Conservation (phyloP, 2,888 invertebrate genomes). For the Pocota personata region DNA sequence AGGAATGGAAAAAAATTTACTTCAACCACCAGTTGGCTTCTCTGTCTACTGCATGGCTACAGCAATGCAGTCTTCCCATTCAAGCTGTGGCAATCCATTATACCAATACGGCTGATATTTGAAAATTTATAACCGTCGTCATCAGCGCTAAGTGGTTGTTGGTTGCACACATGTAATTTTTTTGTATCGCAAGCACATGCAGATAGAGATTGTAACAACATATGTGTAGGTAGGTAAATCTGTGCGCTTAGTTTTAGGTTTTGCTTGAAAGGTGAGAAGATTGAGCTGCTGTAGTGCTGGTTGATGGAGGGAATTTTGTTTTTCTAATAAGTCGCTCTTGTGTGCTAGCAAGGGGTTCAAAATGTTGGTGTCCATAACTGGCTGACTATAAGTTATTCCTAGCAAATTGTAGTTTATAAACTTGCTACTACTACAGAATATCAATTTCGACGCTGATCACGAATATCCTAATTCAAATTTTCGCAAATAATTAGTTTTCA, state of each 20-base stretch:
- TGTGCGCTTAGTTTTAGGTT: slow-evolving; percentile 9
- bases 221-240: slow-evolving; percentile 31
- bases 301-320: not conserved
- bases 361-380: too few species aligned
- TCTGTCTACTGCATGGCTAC: slow-evolving; percentile 37
- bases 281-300: slow-evolving; percentile 22
- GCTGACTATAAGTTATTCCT: too few species aligned
- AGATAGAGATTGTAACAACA: not conserved
- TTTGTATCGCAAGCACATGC: not conserved
- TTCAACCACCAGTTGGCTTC: slow-evolving; percentile 53
- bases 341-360: too few species aligned
- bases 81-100: slow-evolving; percentile 49
- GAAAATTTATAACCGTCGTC: slow-evolving; percentile 72
- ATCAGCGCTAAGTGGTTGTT: slow-evolving; percentile 36
- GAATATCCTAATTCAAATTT: too few species aligned
- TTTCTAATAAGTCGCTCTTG: not conserved
- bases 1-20: slow-evolving; percentile 15
- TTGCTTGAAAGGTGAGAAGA: slow-evolving; percentile 24
- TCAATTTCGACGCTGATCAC: too few species aligned
- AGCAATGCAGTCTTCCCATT: slow-evolving; percentile 46
- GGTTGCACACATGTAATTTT: slow-evolving; percentile 14
- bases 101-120: slow-evolving; percentile 69
- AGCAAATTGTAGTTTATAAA: too few species aligned
- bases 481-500: too few species aligned
- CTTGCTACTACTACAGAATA: too few species aligned